A percentile compares a stretch with the other conserved stretches of the same genome.
phyloP scores from a whole-genome alignment of 2,888 invertebrate genomes.

The Cancer borealis region DNA sequence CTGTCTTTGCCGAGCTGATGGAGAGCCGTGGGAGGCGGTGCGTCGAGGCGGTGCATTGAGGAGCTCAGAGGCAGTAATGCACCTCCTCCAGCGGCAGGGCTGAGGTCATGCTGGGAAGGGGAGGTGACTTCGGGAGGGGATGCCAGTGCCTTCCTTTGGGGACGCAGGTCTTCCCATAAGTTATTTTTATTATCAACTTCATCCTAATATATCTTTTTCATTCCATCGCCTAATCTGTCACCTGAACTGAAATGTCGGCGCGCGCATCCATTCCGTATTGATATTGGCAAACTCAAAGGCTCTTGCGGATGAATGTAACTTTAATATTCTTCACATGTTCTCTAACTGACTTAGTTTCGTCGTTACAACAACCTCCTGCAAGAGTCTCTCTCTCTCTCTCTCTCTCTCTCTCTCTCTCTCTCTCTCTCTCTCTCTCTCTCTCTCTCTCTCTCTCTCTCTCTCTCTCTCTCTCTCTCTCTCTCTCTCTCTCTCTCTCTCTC shows the following conservation, averaged over 20 bases:
- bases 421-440: neutral
- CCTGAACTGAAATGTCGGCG: neutral
- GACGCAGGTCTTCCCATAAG: neutral
- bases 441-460: neutral
- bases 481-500: neutral
- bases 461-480: neutral
- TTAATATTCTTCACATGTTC: too few species aligned
- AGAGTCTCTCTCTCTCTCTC: neutral
- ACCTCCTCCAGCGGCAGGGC: conserved; percentile 5
- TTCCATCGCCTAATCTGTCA: neutral
- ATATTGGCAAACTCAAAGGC: neutral
- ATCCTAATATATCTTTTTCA: neutral
- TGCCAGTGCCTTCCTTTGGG: neutral
- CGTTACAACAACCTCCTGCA: too few species aligned
- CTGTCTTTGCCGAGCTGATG: conserved; percentile 40
- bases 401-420: neutral
- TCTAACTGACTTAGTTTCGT: too few species aligned
- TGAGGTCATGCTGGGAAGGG: neutral
- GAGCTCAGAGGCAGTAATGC: neutral
- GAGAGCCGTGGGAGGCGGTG: conserved; percentile 28
- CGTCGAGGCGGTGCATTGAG: conserved; percentile 2
- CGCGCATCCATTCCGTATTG: too few species aligned
- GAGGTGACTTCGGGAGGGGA: neutral
- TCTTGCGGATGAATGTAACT: neutral
- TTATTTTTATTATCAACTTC: neutral